Conservation (phyloP, 1,140 invertebrate species). For the Drosophila parvula region DNA sequence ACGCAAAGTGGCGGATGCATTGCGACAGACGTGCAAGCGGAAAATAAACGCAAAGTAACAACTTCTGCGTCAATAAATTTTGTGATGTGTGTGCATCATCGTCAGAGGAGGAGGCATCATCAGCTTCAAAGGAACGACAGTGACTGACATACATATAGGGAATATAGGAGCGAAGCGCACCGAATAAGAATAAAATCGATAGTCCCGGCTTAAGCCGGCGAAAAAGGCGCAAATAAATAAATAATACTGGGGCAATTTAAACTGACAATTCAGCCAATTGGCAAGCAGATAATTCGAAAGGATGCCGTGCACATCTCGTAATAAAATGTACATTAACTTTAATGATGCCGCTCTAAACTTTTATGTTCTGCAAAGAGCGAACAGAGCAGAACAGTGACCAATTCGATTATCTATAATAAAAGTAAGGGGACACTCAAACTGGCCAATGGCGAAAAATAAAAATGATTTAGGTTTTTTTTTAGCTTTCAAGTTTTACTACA, state of each 20-base stretch:
- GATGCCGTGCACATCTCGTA: background rate
- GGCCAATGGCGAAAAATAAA: background rate
- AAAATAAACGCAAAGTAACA: conserved; percentile 55
- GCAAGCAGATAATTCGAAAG: background rate
- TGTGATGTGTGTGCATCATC: conserved; percentile 58
- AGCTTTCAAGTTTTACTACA: background rate
- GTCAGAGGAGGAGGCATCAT: conserved; percentile 12
- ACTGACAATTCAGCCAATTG: conserved; percentile 7
- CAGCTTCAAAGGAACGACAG: background rate
- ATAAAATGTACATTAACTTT: conserved; percentile 17
- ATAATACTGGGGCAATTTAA: background rate
- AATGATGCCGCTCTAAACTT: conserved; percentile 7
- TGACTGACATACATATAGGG: background rate
- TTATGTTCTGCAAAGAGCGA: background rate
- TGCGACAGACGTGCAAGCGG: conserved; percentile 27
- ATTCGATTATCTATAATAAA: conserved; percentile 16
- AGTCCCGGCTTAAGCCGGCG: background rate
- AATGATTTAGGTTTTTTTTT: background rate
- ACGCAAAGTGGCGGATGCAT: conserved; percentile 36
- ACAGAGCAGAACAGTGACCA: background rate
- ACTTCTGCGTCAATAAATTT: conserved; percentile 72
- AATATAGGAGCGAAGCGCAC: background rate
- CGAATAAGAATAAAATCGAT: background rate
- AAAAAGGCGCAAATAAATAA: background rate
- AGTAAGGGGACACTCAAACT: background rate